Evolutionary conservation across 2,113 vertebrate genomes (phyloP).

Genomic region (Piliocolobus tephrosceles): DNA sequence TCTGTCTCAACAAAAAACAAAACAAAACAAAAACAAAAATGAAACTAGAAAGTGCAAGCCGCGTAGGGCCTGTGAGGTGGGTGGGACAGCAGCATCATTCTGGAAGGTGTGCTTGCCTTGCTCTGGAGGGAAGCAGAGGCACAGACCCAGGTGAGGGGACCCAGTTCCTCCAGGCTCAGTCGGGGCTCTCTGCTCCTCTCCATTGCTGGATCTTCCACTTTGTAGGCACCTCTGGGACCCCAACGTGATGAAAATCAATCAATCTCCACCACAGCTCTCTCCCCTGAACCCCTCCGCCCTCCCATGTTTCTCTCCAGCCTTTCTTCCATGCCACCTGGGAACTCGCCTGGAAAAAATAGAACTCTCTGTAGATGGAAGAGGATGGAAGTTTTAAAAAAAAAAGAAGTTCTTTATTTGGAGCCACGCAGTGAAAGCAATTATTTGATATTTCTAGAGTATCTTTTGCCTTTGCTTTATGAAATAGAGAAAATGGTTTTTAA

Average conservation of each 20-base stretch:
- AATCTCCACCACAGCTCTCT: fast-evolving
- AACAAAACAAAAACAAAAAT: too few relatives aligned
- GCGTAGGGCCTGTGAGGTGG: neutral
- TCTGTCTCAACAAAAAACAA: too few relatives aligned
- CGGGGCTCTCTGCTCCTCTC: fast-evolving
- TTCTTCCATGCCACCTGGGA: too few relatives aligned
- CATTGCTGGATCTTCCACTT: fast-evolving
- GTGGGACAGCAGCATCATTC: fast-evolving
- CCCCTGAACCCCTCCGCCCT: neutral
- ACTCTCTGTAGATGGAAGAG: neutral
- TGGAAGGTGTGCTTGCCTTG: neutral
- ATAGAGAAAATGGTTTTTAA: neutral
- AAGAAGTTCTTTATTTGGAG: neutral
- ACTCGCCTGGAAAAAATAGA: neutral
- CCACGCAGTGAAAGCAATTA: too few relatives aligned
- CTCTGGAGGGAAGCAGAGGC: neutral
- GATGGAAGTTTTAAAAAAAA: neutral
- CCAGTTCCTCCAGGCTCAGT: neutral
- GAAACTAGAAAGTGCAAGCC: neutral
- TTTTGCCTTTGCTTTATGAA: neutral
- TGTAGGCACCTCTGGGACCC: fast-evolving
- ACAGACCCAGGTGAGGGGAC: neutral
- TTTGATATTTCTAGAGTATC: neutral
- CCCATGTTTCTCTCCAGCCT: neutral
- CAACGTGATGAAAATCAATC: neutral